Evolutionary conservation across 2,797 vertebrate genomes (phyloP).

Genomic region (Lithobates sylvaticus): DNA sequence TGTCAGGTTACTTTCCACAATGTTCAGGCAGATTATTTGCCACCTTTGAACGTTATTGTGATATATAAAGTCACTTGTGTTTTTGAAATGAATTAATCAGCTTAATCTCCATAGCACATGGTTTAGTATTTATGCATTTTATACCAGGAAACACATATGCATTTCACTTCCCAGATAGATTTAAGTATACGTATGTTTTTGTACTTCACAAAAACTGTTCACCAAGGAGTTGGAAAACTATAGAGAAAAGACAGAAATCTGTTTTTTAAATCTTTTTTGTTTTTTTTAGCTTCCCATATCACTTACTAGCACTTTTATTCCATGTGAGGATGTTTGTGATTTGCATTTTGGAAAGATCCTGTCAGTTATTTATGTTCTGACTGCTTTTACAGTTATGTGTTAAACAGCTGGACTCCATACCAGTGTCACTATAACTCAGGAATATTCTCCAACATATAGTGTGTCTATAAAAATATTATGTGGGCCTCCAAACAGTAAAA

Average conservation of each 20-base stretch:
- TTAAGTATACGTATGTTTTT: slow-evolving; percentile 20
- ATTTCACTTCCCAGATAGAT: slow-evolving; percentile 25
- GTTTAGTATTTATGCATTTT: slow-evolving; percentile 34
- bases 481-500: slow-evolving; percentile 32
- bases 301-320: slow-evolving; percentile 55
- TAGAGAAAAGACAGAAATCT: slow-evolving; percentile 40
- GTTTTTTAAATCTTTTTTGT: slow-evolving; percentile 55
- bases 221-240: slow-evolving; percentile 43
- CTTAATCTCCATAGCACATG: slow-evolving; percentile 20
- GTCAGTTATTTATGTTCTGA: slow-evolving; percentile 58
- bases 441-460: slow-evolving; percentile 46
- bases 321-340: slow-evolving; percentile 61
- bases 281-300: slow-evolving; percentile 44
- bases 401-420: slow-evolving; percentile 61
- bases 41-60: not conserved
- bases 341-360: slow-evolving; percentile 61
- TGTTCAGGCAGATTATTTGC: not conserved
- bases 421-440: slow-evolving; percentile 54
- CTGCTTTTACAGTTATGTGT: slow-evolving; percentile 55
- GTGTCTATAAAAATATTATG: slow-evolving; percentile 34
- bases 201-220: slow-evolving; percentile 27
- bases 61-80: slow-evolving; percentile 6
- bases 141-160: slow-evolving; percentile 19
- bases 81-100: not conserved
- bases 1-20: not conserved